A percentile compares a stretch with the other conserved stretches of the same genome.
These are phyloP conservation scores for Drosophila eohydei DNA, from an alignment of 2,888 invertebrate species.

Conservation along the genomic window DNA sequence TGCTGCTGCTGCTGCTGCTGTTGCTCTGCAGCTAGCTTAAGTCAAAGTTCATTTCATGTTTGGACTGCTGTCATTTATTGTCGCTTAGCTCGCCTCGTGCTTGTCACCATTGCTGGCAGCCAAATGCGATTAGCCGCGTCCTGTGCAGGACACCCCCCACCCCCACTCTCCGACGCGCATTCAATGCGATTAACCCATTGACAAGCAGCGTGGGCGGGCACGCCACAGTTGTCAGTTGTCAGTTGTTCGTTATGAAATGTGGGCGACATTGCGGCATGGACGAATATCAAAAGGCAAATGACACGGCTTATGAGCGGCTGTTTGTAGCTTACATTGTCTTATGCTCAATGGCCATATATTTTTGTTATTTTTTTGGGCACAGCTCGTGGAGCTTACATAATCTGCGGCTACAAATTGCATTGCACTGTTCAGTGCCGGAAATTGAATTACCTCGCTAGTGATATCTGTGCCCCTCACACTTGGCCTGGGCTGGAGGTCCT, in stretches of 20 bases:
- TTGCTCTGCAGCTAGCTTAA: constrained; percentile 24
- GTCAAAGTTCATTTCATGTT: constrained; percentile 53
- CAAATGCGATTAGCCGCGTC: constrained; percentile 59
- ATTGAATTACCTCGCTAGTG: constrained; percentile 41
- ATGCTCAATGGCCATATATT: constrained; percentile 3
- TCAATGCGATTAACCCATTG: constrained; percentile 49
- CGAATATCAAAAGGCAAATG: constrained; percentile 9
- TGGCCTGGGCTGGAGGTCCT: background rate
- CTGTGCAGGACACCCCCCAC: background rate
- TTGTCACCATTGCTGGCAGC: constrained; percentile 16
- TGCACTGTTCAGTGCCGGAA: constrained; percentile 32
- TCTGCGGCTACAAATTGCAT: constrained; percentile 52
- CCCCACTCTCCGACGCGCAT: background rate
- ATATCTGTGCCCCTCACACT: constrained; percentile 1
- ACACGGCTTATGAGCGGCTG: constrained; percentile 20
- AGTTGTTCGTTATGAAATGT: constrained; percentile 15
- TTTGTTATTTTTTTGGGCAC: background rate
- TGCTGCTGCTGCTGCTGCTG: constrained; percentile 29
- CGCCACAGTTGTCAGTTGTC: constrained; percentile 26
- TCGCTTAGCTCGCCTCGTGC: constrained; percentile 36
- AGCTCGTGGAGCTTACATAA: constrained; percentile 14
- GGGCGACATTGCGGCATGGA: background rate
- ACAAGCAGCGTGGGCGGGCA: constrained; percentile 20
- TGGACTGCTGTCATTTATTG: constrained; percentile 56
- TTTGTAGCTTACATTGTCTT: constrained; percentile 42